These are phyloP conservation scores for Eilema caniola DNA, from an alignment of 2,888 invertebrate genomes.

Conservation along the genomic window DNA sequence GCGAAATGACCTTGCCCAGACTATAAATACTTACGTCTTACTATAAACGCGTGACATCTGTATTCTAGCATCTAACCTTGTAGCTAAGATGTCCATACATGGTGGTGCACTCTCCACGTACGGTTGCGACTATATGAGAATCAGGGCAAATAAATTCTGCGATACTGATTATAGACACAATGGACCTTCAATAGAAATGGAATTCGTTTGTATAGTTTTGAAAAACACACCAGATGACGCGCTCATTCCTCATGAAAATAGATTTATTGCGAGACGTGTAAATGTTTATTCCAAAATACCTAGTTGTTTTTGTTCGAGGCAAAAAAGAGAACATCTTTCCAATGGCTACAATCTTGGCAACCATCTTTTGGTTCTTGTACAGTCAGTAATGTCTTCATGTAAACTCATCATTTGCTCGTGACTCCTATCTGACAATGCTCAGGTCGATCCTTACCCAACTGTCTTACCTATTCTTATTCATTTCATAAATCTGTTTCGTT, in stretches of 20 bases:
- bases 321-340: not conserved
- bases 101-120: conserved; percentile 51
- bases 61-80: conserved; percentile 59
- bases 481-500: not conserved
- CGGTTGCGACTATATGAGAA: conserved; percentile 42
- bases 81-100: conserved; percentile 58
- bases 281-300: not conserved
- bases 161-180: conserved; percentile 37
- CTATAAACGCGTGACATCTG: conserved; percentile 65
- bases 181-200: conserved; percentile 14
- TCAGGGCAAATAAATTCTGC: conserved; percentile 40
- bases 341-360: not conserved
- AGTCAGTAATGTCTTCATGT: no score
- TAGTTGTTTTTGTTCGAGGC: not conserved
- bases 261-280: not conserved
- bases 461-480: not conserved
- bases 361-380: not conserved
- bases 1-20: conserved; percentile 71
- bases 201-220: not conserved
- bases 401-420: not conserved
- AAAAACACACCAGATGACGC: not conserved
- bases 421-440: not conserved
- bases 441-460: no score
- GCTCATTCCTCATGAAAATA: not conserved
- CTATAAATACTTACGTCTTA: conserved; percentile 75